Percentiles rank a stretch among this genome's conserved stretches.
phyloP scores from a whole-genome alignment of 2,113 vertebrate species.

The Austrofundulus limnaeus region DNA sequence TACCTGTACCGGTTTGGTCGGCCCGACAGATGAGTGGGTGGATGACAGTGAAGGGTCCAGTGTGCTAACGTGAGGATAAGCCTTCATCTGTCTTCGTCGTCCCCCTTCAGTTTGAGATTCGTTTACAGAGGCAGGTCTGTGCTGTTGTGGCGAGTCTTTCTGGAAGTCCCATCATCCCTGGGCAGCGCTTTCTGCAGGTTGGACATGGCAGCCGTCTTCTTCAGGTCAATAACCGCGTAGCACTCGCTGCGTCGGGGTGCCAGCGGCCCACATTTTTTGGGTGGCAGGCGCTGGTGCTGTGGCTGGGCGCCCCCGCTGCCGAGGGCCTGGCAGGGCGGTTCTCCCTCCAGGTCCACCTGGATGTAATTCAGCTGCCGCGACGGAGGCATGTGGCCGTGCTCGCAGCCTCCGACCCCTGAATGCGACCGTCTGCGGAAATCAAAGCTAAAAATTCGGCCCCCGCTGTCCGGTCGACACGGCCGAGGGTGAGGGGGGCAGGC shows the following conservation, averaged over 20 bases:
- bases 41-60: constrained; percentile 76
- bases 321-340: constrained; percentile 73
- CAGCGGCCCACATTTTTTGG: constrained; percentile 74
- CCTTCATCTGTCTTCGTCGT: constrained; percentile 65
- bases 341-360: constrained; percentile 94
- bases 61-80: constrained; percentile 75
- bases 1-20: constrained; percentile 69
- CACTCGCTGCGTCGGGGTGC: constrained; percentile 85
- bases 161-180: constrained; percentile 92
- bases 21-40: constrained; percentile 62
- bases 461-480: constrained; percentile 71
- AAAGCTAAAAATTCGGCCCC: constrained; percentile 89
- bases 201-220: constrained; percentile 99
- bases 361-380: constrained; percentile 97
- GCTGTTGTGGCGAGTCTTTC: constrained; percentile 99
- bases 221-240: constrained; percentile 96
- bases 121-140: constrained; percentile 95
- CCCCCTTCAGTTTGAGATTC: constrained; percentile 63
- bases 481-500: constrained; percentile 71
- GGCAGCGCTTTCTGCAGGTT: constrained; percentile 96
- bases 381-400: constrained; percentile 81
- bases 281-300: constrained; percentile 78
- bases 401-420: constrained; percentile 70
- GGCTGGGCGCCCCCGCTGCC: constrained; percentile 72
- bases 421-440: constrained; percentile 85